phyloP scores from a whole-genome alignment of 2,797 vertebrate genomes.

The Fundulus diaphanus region DNA sequence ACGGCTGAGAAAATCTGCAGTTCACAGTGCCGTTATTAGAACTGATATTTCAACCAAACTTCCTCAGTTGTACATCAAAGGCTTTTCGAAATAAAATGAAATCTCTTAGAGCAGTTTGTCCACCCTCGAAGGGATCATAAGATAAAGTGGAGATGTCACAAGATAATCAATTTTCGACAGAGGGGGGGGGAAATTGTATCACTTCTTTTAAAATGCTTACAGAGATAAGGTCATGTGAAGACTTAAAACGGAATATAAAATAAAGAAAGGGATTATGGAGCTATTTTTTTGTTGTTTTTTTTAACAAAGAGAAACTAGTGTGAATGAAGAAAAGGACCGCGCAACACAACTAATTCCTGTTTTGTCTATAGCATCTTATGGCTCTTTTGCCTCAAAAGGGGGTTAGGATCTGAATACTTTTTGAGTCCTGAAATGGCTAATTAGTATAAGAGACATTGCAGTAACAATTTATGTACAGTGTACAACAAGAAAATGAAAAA shows the following conservation, averaged over 20 bases:
- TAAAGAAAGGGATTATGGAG: not conserved
- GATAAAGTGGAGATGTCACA: slow-evolving; percentile 8
- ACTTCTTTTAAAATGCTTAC: not conserved
- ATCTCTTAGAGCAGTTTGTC: not conserved
- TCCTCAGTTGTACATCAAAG: not conserved
- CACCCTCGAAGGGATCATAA: not conserved
- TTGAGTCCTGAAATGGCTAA: not conserved
- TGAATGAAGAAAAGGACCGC: not conserved
- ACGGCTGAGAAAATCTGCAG: not conserved
- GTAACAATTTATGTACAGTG: not conserved
- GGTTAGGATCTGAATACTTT: not conserved
- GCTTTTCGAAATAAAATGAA: not conserved
- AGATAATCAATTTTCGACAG: slow-evolving; percentile 7
- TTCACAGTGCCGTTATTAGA: not conserved
- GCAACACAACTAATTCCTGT: not conserved
- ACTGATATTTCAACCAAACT: slow-evolving; percentile 4
- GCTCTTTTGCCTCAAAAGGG: not conserved
- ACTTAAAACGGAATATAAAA: not conserved
- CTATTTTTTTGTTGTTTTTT: slow-evolving; percentile 8
- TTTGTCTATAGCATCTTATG: not conserved
- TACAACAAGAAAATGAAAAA: not conserved
- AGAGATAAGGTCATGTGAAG: not conserved
- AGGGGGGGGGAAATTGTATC: not conserved
- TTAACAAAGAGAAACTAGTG: not conserved
- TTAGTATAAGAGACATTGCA: not conserved